Conservation (phyloP, 2,888 invertebrate genomes). For the Heliconius sara region DNA sequence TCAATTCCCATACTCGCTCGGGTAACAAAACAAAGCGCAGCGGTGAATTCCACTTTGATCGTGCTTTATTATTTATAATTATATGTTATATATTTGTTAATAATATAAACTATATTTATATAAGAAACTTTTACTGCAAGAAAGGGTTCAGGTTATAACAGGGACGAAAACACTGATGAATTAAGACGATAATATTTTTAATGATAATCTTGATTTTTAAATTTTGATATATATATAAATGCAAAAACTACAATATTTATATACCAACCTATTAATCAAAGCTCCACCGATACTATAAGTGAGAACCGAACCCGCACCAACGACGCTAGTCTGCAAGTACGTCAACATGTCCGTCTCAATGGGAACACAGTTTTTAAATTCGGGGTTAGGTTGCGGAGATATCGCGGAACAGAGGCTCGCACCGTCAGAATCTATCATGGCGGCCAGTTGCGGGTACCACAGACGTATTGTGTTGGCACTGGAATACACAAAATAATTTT, state of each 20-base stretch:
- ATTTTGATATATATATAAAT: not conserved
- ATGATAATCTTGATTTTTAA: no score
- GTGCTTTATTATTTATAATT: no score
- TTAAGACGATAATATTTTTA: no score
- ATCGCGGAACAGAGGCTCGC: conserved; percentile 72
- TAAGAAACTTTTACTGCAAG: no score
- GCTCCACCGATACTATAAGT: conserved; percentile 85
- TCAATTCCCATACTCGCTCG: no score
- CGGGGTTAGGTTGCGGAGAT: conserved; percentile 55
- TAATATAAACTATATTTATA: no score
- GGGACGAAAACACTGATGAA: no score
- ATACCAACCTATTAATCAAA: conserved; percentile 65
- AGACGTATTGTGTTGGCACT: conserved; percentile 92
- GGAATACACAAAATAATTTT: conserved; percentile 38
- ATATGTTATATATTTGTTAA: no score
- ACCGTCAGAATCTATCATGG: conserved; percentile 82
- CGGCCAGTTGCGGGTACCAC: conserved; percentile 94
- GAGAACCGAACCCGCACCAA: conserved; percentile 85
- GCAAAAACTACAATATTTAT: not conserved
- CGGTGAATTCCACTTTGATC: no score
- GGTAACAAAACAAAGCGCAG: no score
- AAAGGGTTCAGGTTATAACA: no score
- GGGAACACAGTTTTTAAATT: conserved; percentile 61
- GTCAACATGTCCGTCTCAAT: conserved; percentile 84
- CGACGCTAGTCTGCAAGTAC: conserved; percentile 88